Conservation (phyloP, 2,888 invertebrate species). For the Toxonevra muliebris region DNA sequence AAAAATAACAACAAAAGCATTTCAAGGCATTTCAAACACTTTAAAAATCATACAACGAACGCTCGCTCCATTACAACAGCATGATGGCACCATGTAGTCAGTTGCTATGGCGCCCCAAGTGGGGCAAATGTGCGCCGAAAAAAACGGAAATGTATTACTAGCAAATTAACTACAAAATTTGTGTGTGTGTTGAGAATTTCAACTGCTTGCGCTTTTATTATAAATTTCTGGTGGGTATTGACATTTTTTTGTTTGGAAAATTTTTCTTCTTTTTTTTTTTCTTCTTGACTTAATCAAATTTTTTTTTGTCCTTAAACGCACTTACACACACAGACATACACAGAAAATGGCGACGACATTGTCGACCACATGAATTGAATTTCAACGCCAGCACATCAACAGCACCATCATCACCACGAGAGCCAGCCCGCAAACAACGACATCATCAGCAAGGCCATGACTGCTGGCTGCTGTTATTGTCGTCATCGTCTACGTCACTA, state of each 20-base stretch:
- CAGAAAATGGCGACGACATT: background rate
- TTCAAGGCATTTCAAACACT: too few species aligned
- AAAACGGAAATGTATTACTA: background rate
- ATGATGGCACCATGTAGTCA: too few species aligned
- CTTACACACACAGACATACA: background rate
- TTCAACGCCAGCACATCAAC: conserved; percentile 22
- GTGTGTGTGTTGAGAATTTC: background rate
- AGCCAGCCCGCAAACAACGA: background rate
- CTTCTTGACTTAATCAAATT: conserved; percentile 31
- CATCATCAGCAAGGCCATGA: too few species aligned
- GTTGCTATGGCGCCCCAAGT: too few species aligned
- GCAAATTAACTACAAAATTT: background rate
- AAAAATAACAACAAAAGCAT: too few species aligned
- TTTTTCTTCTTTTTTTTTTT: background rate
- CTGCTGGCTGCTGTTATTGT: too few species aligned
- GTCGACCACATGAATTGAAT: conserved; percentile 23
- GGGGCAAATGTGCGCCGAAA: too few species aligned
- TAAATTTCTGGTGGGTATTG: background rate
- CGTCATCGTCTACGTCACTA: too few species aligned
- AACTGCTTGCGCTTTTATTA: conserved; percentile 1
- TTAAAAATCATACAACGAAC: too few species aligned
- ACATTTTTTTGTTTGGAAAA: background rate
- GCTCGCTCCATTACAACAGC: too few species aligned
- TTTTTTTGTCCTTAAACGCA: conserved; percentile 24
- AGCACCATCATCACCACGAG: background rate